Evolutionary conservation across 2,797 vertebrate species (phyloP).

Genomic region (Ceyx erithaca): DNA sequence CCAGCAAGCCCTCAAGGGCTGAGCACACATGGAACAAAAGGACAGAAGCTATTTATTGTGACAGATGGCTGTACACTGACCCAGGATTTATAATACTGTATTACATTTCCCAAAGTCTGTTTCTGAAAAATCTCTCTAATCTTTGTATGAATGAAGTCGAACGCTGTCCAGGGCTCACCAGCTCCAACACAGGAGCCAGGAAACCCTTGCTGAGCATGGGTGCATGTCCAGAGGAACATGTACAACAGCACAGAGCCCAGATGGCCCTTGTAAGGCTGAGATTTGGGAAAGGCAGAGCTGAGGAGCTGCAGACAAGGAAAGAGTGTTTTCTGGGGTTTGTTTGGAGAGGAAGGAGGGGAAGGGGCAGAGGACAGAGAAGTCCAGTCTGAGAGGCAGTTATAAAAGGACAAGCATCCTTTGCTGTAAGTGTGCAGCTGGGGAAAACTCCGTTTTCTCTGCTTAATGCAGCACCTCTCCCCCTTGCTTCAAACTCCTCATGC

Average conservation of each 20-base stretch:
- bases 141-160: constrained; percentile 62
- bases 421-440: fast-evolving
- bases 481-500: neutral
- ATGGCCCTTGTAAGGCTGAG: fast-evolving
- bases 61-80: constrained; percentile 64
- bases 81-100: constrained; percentile 56
- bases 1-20: neutral
- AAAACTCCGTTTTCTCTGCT: neutral
- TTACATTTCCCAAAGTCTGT: constrained; percentile 67
- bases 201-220: fast-evolving
- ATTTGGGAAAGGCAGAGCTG: neutral
- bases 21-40: neutral
- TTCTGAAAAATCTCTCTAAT: constrained; percentile 70
- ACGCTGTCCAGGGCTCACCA: neutral
- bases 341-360: neutral
- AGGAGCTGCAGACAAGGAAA: neutral
- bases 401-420: neutral
- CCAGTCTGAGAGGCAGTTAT: neutral
- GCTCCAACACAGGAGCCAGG: neutral
- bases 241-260: neutral
- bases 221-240: fast-evolving
- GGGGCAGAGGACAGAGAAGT: neutral
- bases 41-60: constrained; percentile 54
- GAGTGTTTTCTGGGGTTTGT: neutral
- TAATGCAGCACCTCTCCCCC: neutral